Base-by-base conservation (phyloP, 23 tunicate genomes). In the Aplidium turbinatum region DNA sequence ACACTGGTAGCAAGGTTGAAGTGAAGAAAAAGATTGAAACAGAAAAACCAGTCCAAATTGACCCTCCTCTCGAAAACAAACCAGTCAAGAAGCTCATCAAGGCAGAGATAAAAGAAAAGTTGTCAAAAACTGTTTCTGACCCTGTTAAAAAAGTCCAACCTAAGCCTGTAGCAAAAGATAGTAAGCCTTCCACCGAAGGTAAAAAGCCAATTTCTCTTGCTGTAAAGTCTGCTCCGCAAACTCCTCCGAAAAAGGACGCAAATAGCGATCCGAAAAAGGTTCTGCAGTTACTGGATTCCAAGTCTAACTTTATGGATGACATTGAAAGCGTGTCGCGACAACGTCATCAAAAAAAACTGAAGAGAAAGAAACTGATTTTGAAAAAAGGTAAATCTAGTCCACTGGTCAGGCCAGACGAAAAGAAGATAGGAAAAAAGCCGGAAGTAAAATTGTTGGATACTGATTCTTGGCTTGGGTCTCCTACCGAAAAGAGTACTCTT, bases 261-360 rank as follows among this genome's bases (percentile, higher is more conserved):
- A 78, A 72, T 48, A 33, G 9, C 4, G 96, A 88, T 13, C 63
- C 20, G 13, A 88, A 81, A 60, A 88, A 76, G 53, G 13, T 75
- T 2, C 32, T 77, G 1, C 72, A 80, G 16, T 1, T 76, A 4
- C 70, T 83, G 1, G 83, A 75, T 35, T 25, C 79, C 3, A 70
- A 70, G 32, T 80, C 82, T 21, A 65, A 39, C 38, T 88, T 81
- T 39, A 38, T 88, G 33, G 48, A 65, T 38, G 87, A 81, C 23
- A 68, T 81, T 31, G 87, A 88, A 4, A 81, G 47, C 35, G 38
- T 70, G 47, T 82, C 96, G 0, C 73, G 80, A 20, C 74, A 81
- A 35, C 68, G 83, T 2, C 27, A 63, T 16, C 56, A 63, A 29
- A 67, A 80, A 27, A 72, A 72, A 39, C 16, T 69, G 23, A 57